Evolutionary conservation across 1,140 invertebrate species (phyloP).

Genomic region (Chironomus striatipennis): DNA sequence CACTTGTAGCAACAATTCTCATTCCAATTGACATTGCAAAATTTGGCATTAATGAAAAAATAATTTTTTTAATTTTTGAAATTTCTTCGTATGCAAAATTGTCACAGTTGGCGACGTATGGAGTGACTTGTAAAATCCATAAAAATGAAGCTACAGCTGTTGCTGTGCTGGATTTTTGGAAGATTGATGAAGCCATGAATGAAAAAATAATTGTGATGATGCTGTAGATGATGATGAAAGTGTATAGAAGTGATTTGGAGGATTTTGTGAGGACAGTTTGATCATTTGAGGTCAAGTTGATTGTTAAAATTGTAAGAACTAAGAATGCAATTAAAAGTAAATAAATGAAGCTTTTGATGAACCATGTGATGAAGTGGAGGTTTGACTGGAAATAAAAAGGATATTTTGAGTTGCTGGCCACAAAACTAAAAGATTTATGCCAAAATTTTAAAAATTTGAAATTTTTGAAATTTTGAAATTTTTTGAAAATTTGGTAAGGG

Average conservation of each 20-base stretch:
- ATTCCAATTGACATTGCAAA: slow-evolving; percentile 63
- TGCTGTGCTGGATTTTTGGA: slow-evolving; percentile 62
- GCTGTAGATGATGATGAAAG: slow-evolving; percentile 50
- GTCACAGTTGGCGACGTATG: slow-evolving; percentile 24
- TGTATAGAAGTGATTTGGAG: slow-evolving; percentile 46
- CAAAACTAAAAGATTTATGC: too few relatives aligned
- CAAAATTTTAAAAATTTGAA: too few relatives aligned
- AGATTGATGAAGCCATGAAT: slow-evolving; percentile 59
- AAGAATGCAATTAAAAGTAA: slow-evolving; percentile 51
- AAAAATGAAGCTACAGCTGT: slow-evolving; percentile 56
- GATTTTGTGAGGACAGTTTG: slow-evolving; percentile 45
- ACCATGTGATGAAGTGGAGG: slow-evolving; percentile 80
- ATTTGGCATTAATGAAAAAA: slow-evolving; percentile 52
- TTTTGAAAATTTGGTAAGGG: too few relatives aligned
- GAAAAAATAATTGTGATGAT: slow-evolving; percentile 52
- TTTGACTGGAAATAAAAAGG: slow-evolving; percentile 52
- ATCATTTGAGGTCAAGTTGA: slow-evolving; percentile 29
- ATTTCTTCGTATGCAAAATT: slow-evolving; percentile 40
- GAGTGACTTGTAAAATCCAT: slow-evolving; percentile 58
- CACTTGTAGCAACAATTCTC: slow-evolving; percentile 52
- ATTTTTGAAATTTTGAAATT: too few relatives aligned
- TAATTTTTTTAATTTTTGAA: slow-evolving; percentile 43
- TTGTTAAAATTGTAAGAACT: slow-evolving; percentile 47
- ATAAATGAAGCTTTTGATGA: slow-evolving; percentile 64
- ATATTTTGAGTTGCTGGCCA: too few relatives aligned